phyloP scores from a whole-genome alignment of 1,140 invertebrate genomes.

The Pseudomyrmex pallidus region DNA sequence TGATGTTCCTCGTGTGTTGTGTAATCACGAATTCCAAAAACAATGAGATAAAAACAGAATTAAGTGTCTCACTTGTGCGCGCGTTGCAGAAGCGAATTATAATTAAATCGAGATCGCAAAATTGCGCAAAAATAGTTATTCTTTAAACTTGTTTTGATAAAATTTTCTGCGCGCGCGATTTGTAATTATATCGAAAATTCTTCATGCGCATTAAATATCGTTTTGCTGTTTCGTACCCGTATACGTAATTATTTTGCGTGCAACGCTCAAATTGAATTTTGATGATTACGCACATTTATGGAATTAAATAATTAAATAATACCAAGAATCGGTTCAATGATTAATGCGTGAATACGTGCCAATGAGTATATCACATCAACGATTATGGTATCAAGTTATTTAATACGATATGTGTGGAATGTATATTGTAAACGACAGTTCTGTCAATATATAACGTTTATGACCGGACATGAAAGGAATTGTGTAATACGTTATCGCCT shows the following conservation, averaged over 20 bases:
- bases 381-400: conserved; percentile 59
- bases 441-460: conserved; percentile 52
- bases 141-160: conserved; percentile 13
- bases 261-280: conserved; percentile 47
- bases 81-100: no score
- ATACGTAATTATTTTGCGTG: conserved; percentile 33
- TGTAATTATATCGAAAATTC: not conserved
- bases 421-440: conserved; percentile 54
- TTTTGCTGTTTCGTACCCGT: conserved; percentile 1
- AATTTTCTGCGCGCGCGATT: not conserved
- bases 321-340: conserved; percentile 51
- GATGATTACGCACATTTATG: conserved; percentile 42
- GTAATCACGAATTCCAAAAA: not conserved
- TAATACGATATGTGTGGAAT: conserved; percentile 48
- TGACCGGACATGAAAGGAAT: conserved; percentile 56
- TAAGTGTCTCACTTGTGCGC: not conserved
- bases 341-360: conserved; percentile 48
- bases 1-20: not conserved
- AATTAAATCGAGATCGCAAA: not conserved
- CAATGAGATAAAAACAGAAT: not conserved
- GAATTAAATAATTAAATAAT: conserved; percentile 59
- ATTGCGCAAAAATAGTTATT: not conserved
- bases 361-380: conserved; percentile 42
- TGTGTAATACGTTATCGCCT: conserved; percentile 1
- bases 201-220: conserved; percentile 19